Evolutionary conservation across 2,797 vertebrate species (phyloP).

Genomic region (Protonibea diacanthus): DNA sequence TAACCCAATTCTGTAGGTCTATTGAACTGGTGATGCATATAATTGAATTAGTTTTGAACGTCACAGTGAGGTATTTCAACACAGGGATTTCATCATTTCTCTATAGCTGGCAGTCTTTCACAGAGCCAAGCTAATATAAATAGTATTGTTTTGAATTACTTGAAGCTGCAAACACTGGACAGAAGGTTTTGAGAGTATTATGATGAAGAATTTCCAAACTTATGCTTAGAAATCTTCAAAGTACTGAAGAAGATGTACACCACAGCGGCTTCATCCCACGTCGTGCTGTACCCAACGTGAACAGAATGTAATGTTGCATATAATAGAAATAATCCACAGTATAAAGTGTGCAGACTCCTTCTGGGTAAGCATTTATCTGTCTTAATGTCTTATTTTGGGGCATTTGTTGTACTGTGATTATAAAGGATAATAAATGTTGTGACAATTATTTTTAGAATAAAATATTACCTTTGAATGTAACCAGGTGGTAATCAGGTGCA

Average conservation of each 20-base stretch:
- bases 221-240: conserved; percentile 32
- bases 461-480: background rate
- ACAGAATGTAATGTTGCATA: conserved; percentile 10
- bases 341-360: conserved; percentile 5
- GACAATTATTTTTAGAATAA: conserved; percentile 37
- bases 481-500: background rate
- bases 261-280: conserved; percentile 1
- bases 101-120: conserved; percentile 59
- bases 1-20: conserved; percentile 78
- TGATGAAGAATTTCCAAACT: conserved; percentile 36
- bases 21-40: conserved; percentile 80
- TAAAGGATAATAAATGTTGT: conserved; percentile 25
- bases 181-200: conserved; percentile 42
- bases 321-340: conserved; percentile 6
- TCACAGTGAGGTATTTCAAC: conserved; percentile 75
- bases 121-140: conserved; percentile 63
- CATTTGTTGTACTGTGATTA: conserved; percentile 27
- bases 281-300: conserved; percentile 17
- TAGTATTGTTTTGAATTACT: conserved; percentile 65
- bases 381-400: conserved; percentile 17
- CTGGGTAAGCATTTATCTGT: conserved; percentile 29
- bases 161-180: conserved; percentile 53
- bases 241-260: conserved; percentile 13
- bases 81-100: conserved; percentile 71
- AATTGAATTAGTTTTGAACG: conserved; percentile 82